Base-by-base conservation (phyloP, 2,113 vertebrate genomes). In the Glaucomys volans region DNA sequence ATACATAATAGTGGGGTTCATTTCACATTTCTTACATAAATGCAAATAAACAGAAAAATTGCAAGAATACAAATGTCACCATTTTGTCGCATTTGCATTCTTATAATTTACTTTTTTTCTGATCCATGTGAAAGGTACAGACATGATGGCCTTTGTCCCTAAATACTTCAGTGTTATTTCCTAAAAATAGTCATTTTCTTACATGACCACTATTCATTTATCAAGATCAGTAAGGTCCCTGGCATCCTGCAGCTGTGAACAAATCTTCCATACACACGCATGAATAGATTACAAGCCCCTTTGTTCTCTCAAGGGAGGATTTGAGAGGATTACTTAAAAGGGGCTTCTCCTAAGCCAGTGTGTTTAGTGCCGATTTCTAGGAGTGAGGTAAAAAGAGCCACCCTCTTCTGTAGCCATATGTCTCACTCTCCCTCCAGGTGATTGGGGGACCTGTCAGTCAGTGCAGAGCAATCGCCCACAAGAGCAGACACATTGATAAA, bases 221-320 rank as follows among this genome's bases (percentile, higher is more conserved):
- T 74, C 37, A 80, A 18, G 66, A 72, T 40, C 22, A 8, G 32
- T 59, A 37, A 16, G 42, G 83, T 11, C 0, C 64, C 50, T 82
- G 40, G 24, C 67, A 10, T 40, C 71, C 66, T 10, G 14, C 52
- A 24, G 18, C 66, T n/a, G 37, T 71, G 11, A 2, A 11, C 11
- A 40, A 4, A 16, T 28, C 0, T 30, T 4, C 12, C 20, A 2
- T 3, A 1, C 8, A 2, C 28, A 0, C 11, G 20, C 9, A 4
- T 26, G 35, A 37, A 20, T 75, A 2, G 28, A 18, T 71, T 50
- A 8, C 5, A 17, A 42, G 32, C 22, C 62, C 17, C 4, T 28
- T 28, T 17, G 4, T 57, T 67, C 54, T 82, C 20, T 64, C 35
- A 3, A 1, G 40, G 75, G 67, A 71, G 6, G 3, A 3, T 75